Evolutionary conservation across 2,113 vertebrate species (phyloP).

Genomic region (Mus spicilegus): DNA sequence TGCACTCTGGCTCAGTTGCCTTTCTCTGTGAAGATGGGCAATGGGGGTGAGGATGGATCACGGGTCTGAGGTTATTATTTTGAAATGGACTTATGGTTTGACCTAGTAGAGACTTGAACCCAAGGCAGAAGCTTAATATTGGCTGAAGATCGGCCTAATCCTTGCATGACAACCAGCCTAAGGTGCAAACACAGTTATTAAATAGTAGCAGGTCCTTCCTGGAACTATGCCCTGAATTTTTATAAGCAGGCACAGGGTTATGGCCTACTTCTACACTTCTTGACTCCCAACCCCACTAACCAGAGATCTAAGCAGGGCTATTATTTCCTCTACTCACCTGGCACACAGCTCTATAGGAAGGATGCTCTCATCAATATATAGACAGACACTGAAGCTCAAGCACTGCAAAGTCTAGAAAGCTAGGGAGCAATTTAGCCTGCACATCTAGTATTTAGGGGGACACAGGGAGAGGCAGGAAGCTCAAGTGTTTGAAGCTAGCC

Average conservation of each 20-base stretch:
- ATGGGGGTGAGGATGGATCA: rapidly evolving
- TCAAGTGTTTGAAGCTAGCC: not conserved
- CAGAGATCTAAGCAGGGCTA: not conserved
- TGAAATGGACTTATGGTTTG: not conserved
- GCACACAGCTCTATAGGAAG: not conserved
- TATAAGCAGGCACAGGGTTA: not conserved
- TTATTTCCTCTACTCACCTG: rapidly evolving
- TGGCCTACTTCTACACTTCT: not conserved
- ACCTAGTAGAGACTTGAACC: not conserved
- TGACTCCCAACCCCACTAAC: no score
- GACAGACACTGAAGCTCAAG: not conserved
- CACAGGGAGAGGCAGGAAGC: not conserved
- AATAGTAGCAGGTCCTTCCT: not conserved
- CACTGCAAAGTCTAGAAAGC: not conserved
- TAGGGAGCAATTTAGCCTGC: not conserved
- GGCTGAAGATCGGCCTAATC: not conserved
- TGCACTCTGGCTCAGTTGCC: not conserved
- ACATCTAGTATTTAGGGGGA: not conserved
- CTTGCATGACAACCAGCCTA: not conserved
- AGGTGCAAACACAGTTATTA: not conserved
- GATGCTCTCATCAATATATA: not conserved
- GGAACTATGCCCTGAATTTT: not conserved
- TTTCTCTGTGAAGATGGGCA: not conserved
- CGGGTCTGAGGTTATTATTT: not conserved
- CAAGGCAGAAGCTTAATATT: not conserved